A percentile compares a stretch with the other conserved stretches of the same genome.
Conservation (phyloP, 2,113 vertebrate species). For the Pyrgilauda ruficollis region DNA sequence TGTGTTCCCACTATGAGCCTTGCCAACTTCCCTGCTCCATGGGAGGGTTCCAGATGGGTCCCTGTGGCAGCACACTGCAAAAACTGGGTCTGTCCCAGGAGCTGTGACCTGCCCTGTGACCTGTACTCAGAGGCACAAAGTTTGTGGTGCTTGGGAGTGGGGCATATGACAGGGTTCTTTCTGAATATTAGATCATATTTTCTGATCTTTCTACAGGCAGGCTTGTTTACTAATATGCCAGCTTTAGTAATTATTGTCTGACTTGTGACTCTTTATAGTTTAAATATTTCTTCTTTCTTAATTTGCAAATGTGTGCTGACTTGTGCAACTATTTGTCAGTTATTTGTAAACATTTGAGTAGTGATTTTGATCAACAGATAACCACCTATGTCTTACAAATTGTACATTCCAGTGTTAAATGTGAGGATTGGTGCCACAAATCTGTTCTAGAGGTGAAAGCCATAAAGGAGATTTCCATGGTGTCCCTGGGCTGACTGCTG, state of each 20-base stretch:
- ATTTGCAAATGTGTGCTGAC: not conserved
- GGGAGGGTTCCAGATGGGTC: not conserved
- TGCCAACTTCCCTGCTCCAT: not conserved
- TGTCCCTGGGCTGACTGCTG: too few relatives aligned
- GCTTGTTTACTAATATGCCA: not conserved
- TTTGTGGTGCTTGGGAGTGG: too few relatives aligned
- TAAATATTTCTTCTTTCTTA: not conserved
- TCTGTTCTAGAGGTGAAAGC: not conserved
- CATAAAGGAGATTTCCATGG: too few relatives aligned
- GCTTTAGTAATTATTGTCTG: not conserved
- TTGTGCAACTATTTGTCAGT: not conserved
- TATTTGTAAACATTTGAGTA: not conserved
- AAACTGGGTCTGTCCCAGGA: not conserved
- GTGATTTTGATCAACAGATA: not conserved
- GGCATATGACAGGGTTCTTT: not conserved
- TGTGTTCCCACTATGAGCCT: not conserved
- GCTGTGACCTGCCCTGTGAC: not conserved
- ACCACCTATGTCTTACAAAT: not conserved
- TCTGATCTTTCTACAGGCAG: not conserved
- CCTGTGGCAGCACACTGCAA: not conserved
- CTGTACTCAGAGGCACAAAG: not conserved
- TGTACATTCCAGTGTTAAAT: rapidly evolving
- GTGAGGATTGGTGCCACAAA: not conserved
- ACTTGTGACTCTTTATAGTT: not conserved
- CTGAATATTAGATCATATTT: not conserved